Conservation (phyloP, 2,888 invertebrate species). For the Lydus trimaculatus region DNA sequence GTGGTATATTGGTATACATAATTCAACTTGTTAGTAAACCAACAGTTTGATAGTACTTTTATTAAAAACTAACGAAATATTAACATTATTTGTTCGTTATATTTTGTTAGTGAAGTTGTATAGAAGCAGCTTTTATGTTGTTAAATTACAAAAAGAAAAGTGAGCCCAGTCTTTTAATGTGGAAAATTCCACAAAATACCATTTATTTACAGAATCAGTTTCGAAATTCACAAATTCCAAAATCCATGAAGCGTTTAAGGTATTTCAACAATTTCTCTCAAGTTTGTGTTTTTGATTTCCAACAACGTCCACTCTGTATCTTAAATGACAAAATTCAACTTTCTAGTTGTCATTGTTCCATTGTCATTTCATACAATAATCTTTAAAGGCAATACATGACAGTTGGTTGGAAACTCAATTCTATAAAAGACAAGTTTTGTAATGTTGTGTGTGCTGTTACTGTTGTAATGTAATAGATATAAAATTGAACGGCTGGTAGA, state of each 20-base stretch:
- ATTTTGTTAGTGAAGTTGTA: background rate
- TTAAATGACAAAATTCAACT: background rate
- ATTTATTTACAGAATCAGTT: background rate
- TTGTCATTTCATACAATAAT: background rate
- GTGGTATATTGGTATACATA: no score
- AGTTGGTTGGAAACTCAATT: conserved; percentile 42
- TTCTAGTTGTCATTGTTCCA: background rate
- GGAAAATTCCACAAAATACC: background rate
- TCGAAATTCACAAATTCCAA: background rate
- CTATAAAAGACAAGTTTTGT: conserved; percentile 39
- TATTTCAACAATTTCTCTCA: background rate
- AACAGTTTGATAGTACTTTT: background rate
- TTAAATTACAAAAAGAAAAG: background rate
- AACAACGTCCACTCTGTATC: background rate
- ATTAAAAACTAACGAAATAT: background rate
- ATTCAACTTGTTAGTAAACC: background rate
- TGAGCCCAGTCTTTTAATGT: background rate
- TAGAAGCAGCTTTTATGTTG: background rate
- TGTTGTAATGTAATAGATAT: conserved; percentile 47
- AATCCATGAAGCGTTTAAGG: background rate
- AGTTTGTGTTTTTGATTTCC: background rate
- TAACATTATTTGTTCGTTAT: background rate
- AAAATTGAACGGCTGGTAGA: conserved; percentile 50
- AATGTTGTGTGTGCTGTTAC: conserved; percentile 21
- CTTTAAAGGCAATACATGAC: background rate